Conservation (phyloP, 2,797 vertebrate genomes). For the Acanthopagrus latus region DNA sequence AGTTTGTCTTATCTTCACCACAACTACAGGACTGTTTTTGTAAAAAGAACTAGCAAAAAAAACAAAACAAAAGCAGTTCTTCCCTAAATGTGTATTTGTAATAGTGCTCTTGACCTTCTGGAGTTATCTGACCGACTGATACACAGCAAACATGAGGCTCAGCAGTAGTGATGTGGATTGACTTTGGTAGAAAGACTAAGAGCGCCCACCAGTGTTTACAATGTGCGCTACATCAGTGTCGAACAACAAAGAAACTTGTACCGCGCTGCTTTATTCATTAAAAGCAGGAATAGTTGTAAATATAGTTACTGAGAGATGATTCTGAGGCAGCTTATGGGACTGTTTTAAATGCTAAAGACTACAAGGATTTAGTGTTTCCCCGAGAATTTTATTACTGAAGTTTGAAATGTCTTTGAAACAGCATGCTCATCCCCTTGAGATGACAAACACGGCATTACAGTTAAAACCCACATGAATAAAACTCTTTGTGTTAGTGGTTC, state of each 20-base stretch:
- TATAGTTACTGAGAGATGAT: not conserved
- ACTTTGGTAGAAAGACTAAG: slow-evolving; percentile 30
- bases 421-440: not conserved
- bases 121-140: not conserved
- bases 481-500: not conserved
- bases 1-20: not conserved
- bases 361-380: slow-evolving; percentile 6
- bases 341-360: not conserved
- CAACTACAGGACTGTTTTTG: not conserved
- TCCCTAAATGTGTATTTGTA: not conserved
- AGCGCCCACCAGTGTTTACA: slow-evolving; percentile 65
- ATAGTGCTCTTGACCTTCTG: not conserved
- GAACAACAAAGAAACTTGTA: not conserved
- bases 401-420: slow-evolving; percentile 10
- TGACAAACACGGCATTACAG: not conserved
- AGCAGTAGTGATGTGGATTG: not conserved
- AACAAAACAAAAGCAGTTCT: not conserved
- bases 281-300: not conserved
- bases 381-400: not conserved
- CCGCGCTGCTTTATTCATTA: not conserved
- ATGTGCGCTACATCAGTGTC: slow-evolving; percentile 27
- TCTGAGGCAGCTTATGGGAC: not conserved
- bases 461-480: not conserved
- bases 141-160: not conserved
- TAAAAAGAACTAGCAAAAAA: not conserved